phyloP scores from a whole-genome alignment of 2,888 invertebrate genomes.

The Melipona bicolor region DNA sequence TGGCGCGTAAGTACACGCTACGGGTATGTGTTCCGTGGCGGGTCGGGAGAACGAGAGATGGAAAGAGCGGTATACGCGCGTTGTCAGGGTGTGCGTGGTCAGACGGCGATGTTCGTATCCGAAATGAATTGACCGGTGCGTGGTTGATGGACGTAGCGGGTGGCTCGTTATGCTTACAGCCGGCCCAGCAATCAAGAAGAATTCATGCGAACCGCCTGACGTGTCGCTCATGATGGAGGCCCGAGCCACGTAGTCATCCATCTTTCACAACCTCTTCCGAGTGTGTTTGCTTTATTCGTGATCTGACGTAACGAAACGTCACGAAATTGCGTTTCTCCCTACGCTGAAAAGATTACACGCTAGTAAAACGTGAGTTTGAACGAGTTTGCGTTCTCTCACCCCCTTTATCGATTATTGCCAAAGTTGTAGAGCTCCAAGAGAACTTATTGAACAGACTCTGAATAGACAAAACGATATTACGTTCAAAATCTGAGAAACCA shows the following conservation, averaged over 20 bases:
- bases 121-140: constrained; percentile 78
- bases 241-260: constrained; percentile 79
- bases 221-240: constrained; percentile 83
- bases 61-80: constrained; percentile 7
- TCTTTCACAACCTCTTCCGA: constrained; percentile 75
- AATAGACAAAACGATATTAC: too few relatives aligned
- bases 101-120: constrained; percentile 56
- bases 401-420: too few relatives aligned
- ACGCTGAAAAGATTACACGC: neutral
- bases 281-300: constrained; percentile 76
- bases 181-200: constrained; percentile 79
- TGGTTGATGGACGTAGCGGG: constrained; percentile 83
- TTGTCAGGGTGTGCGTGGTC: constrained; percentile 2
- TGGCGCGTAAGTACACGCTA: constrained; percentile 71
- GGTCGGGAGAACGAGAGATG: neutral
- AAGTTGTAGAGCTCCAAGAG: too few relatives aligned
- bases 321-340: neutral
- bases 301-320: constrained; percentile 64
- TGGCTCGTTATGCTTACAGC: constrained; percentile 80
- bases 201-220: constrained; percentile 81
- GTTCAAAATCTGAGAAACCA: too few relatives aligned
- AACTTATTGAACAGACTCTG: too few relatives aligned
- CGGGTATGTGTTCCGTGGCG: constrained; percentile 63
- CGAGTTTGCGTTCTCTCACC: neutral
- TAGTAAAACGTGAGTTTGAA: neutral